These are phyloP conservation scores for Stenopsyche tienmushanensis DNA, from an alignment of 1,140 invertebrate species.

Conservation along the genomic window DNA sequence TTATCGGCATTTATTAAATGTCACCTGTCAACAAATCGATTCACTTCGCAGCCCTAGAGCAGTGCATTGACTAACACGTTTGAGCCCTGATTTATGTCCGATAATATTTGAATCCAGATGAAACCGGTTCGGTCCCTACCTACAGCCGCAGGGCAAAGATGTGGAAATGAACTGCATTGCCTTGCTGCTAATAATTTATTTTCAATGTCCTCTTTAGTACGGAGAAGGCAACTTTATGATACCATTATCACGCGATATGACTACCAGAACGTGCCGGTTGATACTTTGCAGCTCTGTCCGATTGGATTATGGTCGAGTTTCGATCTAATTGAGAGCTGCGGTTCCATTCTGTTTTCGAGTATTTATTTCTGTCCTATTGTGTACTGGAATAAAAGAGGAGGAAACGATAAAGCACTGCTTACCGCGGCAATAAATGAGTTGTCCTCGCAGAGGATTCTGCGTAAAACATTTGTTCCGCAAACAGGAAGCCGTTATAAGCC, in stretches of 20 bases:
- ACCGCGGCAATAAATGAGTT: neutral
- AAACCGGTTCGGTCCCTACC: conserved; percentile 19
- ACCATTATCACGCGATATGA: conserved; percentile 19
- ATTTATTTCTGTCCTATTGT: too few species aligned
- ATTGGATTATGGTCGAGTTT: too few species aligned
- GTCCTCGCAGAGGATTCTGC: too few species aligned
- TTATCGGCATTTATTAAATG: too few species aligned
- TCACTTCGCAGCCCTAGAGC: neutral
- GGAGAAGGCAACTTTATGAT: conserved; percentile 24
- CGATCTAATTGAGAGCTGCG: too few species aligned
- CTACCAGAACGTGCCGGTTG: too few species aligned
- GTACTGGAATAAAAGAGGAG: neutral
- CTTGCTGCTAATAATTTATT: conserved; percentile 12
- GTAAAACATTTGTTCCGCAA: neutral
- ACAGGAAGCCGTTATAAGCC: neutral
- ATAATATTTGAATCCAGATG: conserved; percentile 5
- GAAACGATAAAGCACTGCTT: neutral
- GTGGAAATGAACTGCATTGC: neutral
- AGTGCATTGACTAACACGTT: neutral
- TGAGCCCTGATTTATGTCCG: conserved; percentile 20
- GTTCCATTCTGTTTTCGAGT: too few species aligned
- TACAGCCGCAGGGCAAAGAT: neutral
- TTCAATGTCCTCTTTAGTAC: conserved; percentile 24
- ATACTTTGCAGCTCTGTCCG: too few species aligned
- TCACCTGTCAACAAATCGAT: too few species aligned